Evolutionary conservation across 2,888 invertebrate species (phyloP).

Genomic region (Ephialtes manifestator): DNA sequence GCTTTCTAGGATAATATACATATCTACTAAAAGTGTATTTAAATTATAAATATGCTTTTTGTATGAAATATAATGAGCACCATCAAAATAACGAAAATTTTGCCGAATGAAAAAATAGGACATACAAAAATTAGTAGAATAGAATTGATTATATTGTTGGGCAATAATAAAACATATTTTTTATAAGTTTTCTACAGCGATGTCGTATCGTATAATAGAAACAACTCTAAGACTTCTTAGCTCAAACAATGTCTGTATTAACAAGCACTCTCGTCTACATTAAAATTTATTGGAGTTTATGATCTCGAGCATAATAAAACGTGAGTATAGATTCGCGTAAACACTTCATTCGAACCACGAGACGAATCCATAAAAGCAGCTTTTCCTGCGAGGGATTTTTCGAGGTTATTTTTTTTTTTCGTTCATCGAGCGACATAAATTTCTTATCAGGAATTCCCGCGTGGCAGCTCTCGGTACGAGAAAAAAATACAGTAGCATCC

Average conservation of each 20-base stretch:
- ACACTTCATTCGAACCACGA: background rate
- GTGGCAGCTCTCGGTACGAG: slow-evolving; percentile 14
- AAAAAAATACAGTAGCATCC: slow-evolving; percentile 35
- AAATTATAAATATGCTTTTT: no score
- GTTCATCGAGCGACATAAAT: slow-evolving; percentile 46
- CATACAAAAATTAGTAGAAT: no score
- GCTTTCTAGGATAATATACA: no score
- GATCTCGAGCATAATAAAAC: slow-evolving; percentile 4
- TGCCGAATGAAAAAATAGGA: no score
- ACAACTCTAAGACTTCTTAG: background rate
- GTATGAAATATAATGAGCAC: no score
- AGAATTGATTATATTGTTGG: no score
- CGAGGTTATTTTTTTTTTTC: background rate
- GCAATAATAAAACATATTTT: no score
- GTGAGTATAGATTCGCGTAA: slow-evolving; percentile 22
- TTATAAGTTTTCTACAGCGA: no score
- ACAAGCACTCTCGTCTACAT: slow-evolving; percentile 5
- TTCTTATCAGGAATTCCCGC: slow-evolving; percentile 58
- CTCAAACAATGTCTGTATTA: background rate
- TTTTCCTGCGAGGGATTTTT: slow-evolving; percentile 23
- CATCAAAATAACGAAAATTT: no score
- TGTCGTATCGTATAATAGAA: no score
- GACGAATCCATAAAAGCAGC: slow-evolving; percentile 28
- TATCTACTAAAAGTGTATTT: no score
- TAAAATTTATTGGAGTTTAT: slow-evolving; percentile 32